Percentiles rank a stretch among this genome's conserved stretches.
phyloP scores from a whole-genome alignment of 2,797 vertebrate species.

The Pseudochirops corinnae region DNA sequence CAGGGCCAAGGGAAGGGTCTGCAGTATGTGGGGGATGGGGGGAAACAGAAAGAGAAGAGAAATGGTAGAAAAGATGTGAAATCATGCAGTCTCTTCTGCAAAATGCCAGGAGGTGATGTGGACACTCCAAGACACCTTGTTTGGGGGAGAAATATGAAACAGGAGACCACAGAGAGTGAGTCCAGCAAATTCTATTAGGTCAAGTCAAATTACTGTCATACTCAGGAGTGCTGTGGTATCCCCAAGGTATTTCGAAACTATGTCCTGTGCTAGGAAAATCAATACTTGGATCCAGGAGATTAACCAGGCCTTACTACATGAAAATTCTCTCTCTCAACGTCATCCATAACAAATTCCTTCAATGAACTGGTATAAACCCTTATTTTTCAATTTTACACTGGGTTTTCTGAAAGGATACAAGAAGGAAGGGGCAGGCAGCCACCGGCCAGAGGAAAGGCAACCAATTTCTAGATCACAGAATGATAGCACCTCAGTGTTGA shows the following conservation, averaged over 20 bases:
- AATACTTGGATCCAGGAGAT: neutral
- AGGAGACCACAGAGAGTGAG: neutral
- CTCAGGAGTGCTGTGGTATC: constrained; percentile 19
- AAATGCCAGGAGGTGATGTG: neutral
- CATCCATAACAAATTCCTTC: neutral
- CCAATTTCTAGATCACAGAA: neutral
- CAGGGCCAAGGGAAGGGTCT: neutral
- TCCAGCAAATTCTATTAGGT: constrained; percentile 34
- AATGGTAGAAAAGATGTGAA: neutral
- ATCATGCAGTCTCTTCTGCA: neutral
- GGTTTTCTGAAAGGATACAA: neutral
- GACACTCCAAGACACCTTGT: constrained; percentile 1
- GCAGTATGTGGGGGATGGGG: neutral
- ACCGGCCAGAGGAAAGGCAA: neutral
- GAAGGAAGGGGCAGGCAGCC: neutral
- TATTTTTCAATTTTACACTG: neutral
- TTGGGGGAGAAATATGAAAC: constrained; percentile 32
- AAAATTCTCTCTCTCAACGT: neutral
- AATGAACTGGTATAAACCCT: neutral
- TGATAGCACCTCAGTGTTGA: neutral
- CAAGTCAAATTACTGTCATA: constrained; percentile 47
- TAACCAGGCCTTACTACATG: neutral
- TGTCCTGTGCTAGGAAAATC: neutral
- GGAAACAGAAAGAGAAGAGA: neutral
- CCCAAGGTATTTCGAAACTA: neutral